Evolutionary conservation across 1,140 invertebrate species (phyloP), one percentile per base, ranked within the genome.

Genomic region (Diorhabda carinulata): DNA sequence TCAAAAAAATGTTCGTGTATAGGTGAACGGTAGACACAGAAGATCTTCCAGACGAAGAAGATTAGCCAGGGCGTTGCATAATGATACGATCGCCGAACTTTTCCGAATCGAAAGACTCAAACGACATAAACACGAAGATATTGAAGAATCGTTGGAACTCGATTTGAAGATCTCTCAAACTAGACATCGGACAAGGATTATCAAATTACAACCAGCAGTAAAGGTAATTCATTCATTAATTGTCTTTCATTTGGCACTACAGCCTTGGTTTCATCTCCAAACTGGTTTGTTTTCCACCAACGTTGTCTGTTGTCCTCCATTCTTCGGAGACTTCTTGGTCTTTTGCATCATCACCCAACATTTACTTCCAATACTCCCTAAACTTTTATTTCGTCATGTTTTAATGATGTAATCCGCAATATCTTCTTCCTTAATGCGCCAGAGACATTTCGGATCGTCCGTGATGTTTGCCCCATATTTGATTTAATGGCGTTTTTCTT

Each of bases 141-240:
- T 52, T n/a, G 47, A 84, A 64, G 82, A 85, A 64, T 77, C 84
- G 71, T 76, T 86, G 56, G 79, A 84, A 68, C 77, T 90, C 41
- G 85, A 84, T 72, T 82, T 89, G 44, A 85, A 81, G 68, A 73
- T 88, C 25, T 77, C 82, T 7, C 87, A 90, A 74, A 89, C 89
- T 0, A 86, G 85, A 75, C 87, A 90, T 70, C 82, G 84, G 73
- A 87, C 82, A 77, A 80, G 85, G 68, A 86, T 91, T 45, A 80
- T 91, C 5, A 88, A 86, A 79, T 75, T 91, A 6, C 86, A 88
- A 72, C 88, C 89, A 9, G 86, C 88, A 25, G 79, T 89, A 8
- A 88, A 86, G 83, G 87, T 87, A 77, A 68, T 61, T 45, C 61
- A 61, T 66, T 10, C 9, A 58, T 9, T 5, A 5, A 40, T 56